Conservation (phyloP, 1,140 invertebrate species). For the Tenebrio molitor region DNA sequence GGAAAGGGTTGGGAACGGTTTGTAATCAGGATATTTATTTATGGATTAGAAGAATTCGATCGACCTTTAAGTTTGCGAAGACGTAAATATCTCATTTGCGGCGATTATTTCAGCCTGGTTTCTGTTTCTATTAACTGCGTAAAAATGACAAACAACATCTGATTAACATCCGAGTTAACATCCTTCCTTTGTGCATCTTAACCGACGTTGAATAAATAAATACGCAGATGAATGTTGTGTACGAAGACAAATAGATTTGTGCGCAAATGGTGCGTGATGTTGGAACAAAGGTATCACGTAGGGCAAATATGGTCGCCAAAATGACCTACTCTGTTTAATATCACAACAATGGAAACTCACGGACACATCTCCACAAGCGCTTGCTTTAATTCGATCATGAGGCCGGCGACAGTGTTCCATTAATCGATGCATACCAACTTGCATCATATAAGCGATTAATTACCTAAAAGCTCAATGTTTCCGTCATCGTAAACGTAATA, state of each 20-base stretch:
- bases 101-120: neutral
- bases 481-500: conserved; percentile 31
- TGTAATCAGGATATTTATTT: conserved; percentile 17
- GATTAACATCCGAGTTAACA: conserved; percentile 12
- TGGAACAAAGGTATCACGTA: conserved; percentile 37
- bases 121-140: neutral
- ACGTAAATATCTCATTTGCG: neutral
- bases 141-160: conserved; percentile 22
- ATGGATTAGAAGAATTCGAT: conserved; percentile 21
- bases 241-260: conserved; percentile 19
- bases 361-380: conserved; percentile 2
- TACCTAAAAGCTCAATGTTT: conserved; percentile 37
- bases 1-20: neutral
- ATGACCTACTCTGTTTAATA: conserved; percentile 37
- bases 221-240: conserved; percentile 4
- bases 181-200: conserved; percentile 25
- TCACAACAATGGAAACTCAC: conserved; percentile 36
- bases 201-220: conserved; percentile 7
- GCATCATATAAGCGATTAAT: conserved; percentile 36
- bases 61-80: neutral
- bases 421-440: conserved; percentile 38
- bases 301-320: conserved; percentile 33
- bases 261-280: conserved; percentile 30
- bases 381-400: conserved; percentile 37
- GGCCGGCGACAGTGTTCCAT: conserved; percentile 19